Evolutionary conservation across 2,113 vertebrate species (phyloP).

Genomic region (Brienomyrus brachyistius): DNA sequence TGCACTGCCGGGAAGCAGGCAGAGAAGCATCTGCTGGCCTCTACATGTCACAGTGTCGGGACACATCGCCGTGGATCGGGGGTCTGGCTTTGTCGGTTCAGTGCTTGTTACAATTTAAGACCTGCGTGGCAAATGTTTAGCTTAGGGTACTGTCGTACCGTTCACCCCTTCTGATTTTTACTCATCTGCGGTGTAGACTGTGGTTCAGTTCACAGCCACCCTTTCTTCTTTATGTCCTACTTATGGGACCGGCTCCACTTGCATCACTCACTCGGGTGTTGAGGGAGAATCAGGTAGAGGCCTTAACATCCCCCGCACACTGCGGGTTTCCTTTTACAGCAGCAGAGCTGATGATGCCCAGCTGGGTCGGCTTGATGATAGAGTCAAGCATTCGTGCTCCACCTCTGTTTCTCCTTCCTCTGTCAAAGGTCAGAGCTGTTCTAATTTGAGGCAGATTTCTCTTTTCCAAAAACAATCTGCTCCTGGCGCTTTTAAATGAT

Average conservation of each 20-base stretch:
- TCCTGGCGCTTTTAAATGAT: background rate
- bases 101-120: background rate
- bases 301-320: constrained; percentile 23
- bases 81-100: background rate
- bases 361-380: constrained; percentile 25
- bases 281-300: background rate
- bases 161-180: background rate
- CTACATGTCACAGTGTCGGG: background rate
- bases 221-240: background rate
- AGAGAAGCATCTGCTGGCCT: background rate
- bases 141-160: background rate
- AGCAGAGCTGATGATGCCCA: constrained; percentile 22
- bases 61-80: background rate
- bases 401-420: background rate
- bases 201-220: background rate
- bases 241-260: constrained; percentile 29
- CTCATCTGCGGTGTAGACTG: background rate
- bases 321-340: constrained; percentile 24
- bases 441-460: background rate
- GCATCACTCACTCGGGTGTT: constrained; percentile 7
- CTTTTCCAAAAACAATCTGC: background rate
- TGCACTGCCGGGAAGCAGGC: background rate
- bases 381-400: constrained; percentile 11
- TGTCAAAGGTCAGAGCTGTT: background rate
- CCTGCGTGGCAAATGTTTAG: background rate